Conservation (phyloP, 2,113 vertebrate species). For the Triplophysa tibetana region DNA sequence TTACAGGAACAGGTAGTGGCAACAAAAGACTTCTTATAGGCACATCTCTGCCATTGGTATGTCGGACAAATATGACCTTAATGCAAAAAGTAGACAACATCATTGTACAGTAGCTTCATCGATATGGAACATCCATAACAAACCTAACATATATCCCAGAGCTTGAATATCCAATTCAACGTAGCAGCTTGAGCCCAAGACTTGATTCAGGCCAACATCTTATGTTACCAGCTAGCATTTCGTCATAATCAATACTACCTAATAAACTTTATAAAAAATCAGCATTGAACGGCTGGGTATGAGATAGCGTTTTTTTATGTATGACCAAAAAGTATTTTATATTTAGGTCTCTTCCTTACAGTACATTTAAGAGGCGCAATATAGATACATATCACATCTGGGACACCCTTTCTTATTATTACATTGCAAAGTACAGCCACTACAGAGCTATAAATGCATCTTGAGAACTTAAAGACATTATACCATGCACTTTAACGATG, state of each 20-base stretch:
- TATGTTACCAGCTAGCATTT: constrained; percentile 38
- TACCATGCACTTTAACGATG: neutral
- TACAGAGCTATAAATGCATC: constrained; percentile 13
- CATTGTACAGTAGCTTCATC: neutral
- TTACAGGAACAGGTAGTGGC: too few species aligned
- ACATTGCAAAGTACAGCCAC: constrained; percentile 36
- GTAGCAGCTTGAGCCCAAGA: constrained; percentile 21
- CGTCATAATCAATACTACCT: constrained; percentile 29
- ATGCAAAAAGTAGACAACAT: neutral
- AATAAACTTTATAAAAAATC: neutral
- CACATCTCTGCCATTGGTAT: too few species aligned
- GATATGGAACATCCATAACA: neutral
- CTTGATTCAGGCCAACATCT: constrained; percentile 29
- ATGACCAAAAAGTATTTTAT: neutral
- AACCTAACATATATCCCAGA: constrained; percentile 1
- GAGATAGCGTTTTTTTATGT: neutral
- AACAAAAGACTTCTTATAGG: too few species aligned
- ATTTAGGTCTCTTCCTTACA: neutral
- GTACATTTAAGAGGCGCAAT: constrained; percentile 20
- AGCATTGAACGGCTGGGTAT: too few species aligned
- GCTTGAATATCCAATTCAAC: constrained; percentile 11
- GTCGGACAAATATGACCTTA: neutral
- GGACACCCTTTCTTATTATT: constrained; percentile 28
- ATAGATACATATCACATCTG: constrained; percentile 2
- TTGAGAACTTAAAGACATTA: constrained; percentile 20